Evolutionary conservation across 2,888 invertebrate genomes (phyloP).

Genomic region (Oscheius myriophilus): DNA sequence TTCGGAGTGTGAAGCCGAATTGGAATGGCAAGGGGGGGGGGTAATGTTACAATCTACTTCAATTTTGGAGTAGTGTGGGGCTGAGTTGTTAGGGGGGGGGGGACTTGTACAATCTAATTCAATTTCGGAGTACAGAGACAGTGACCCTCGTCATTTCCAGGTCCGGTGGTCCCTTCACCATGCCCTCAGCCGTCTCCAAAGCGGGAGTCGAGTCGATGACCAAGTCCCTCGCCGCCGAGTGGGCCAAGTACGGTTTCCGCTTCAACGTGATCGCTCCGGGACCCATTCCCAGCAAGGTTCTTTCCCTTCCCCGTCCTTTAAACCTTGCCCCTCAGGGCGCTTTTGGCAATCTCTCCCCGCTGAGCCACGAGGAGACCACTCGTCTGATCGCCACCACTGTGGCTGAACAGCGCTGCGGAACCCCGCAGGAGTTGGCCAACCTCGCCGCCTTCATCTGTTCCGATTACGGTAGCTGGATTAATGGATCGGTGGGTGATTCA

Average conservation of each 20-base stretch:
- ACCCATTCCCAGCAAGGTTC: slow-evolving; percentile 74
- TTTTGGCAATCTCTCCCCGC: slow-evolving; percentile 74
- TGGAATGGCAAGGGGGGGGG: slow-evolving; percentile 7
- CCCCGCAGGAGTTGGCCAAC: slow-evolving; percentile 75
- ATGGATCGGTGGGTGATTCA: slow-evolving; percentile 71
- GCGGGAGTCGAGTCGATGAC: slow-evolving; percentile 75
- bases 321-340: slow-evolving; percentile 71
- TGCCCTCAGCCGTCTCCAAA: slow-evolving; percentile 75
- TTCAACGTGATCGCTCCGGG: slow-evolving; percentile 76
- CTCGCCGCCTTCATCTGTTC: slow-evolving; percentile 75
- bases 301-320: not conserved
- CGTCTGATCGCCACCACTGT: slow-evolving; percentile 29
- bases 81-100: not conserved
- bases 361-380: slow-evolving; percentile 60
- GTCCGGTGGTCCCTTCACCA: slow-evolving; percentile 75
- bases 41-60: too few species aligned
- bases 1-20: too few species aligned
- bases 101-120: not conserved
- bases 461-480: slow-evolving; percentile 75
- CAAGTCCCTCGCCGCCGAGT: slow-evolving; percentile 75
- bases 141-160: slow-evolving; percentile 33
- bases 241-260: slow-evolving; percentile 75
- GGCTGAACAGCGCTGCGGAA: slow-evolving; percentile 69
- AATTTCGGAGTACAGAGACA: not conserved
- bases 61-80: slow-evolving; percentile 4